Base-by-base conservation (phyloP, 2,113 vertebrate species). In the Anser cygnoides region DNA sequence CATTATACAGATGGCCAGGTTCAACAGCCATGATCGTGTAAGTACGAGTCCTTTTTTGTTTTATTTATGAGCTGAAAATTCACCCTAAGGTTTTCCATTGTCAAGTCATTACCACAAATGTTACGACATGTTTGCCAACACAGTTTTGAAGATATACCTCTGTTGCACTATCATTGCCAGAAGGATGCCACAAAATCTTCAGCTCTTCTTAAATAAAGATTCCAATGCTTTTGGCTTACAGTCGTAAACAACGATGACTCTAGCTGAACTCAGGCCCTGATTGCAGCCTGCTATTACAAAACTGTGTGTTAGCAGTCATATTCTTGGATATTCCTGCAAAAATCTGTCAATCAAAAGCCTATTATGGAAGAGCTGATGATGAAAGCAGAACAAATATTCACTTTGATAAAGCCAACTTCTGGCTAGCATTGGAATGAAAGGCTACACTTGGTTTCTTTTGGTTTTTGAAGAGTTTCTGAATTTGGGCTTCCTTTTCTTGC, bases 41-140 rank as follows among this genome's bases (percentile, higher is more conserved):
- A 98, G 96, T 90, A 90, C 94, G 90, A 95, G 82, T 33, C 91
- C 65, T 96, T 97, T 74, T 96, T 93, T 52, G 90, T 87, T 97
- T 98, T 98, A 97, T 98, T 98, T 98, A 98, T 97, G 96, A 98
- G 88, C 91, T 95, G 92, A 98, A 98, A 98, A 98, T 97, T 96
- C 92, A 94, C 95, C 95, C 95, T 95, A 97, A 85, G 54, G 89
- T 98, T 96, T 97, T 97, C 93, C 92, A 88, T 95, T 96, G 96
- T 97, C 95, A 98, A 94, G 67, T 78, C 46, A 44, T 74, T 93
- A 93, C 98, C 97, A 86, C 97, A 98, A 98, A 97, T 97, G 93
- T 86, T 96, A 97, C 68, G 87, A 96, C 90, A 77, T 43, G 63
- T 67, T 96, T 96, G 92, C 95, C 95, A 97, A 68, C 94, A 84